These are phyloP conservation scores for Zaprionus capensis DNA, from an alignment of 1,140 invertebrate genomes.

Conservation along the genomic window DNA sequence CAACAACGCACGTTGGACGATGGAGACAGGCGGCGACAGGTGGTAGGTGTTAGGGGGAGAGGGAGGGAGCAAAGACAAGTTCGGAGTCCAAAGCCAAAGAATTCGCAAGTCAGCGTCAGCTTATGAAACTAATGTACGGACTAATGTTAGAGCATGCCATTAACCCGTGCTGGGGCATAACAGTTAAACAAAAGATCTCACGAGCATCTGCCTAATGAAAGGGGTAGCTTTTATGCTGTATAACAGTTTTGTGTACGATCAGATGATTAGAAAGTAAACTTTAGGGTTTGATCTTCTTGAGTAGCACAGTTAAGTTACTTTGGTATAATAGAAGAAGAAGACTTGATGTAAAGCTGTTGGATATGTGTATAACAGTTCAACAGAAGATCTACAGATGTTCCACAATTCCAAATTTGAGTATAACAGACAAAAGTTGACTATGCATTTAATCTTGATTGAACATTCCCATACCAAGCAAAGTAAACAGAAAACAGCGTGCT, in stretches of 20 bases:
- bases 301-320: too few relatives aligned
- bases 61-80: background rate
- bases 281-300: background rate
- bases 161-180: background rate
- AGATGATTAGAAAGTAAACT: background rate
- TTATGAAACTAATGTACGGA: constrained; percentile 1
- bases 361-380: too few relatives aligned
- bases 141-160: constrained; percentile 6
- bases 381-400: too few relatives aligned
- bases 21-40: background rate
- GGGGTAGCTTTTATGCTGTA: background rate
- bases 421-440: background rate
- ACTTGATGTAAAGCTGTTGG: too few relatives aligned
- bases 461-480: too few relatives aligned
- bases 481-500: background rate
- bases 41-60: background rate
- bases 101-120: constrained; percentile 22
- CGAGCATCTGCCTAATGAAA: background rate
- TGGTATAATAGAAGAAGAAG: too few relatives aligned
- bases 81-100: constrained; percentile 14
- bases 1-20: background rate
- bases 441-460: too few relatives aligned
- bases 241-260: background rate
- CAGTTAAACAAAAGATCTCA: background rate
- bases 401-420: background rate